phyloP scores from a whole-genome alignment of 2,888 invertebrate genomes.

The Furcula furcula region DNA sequence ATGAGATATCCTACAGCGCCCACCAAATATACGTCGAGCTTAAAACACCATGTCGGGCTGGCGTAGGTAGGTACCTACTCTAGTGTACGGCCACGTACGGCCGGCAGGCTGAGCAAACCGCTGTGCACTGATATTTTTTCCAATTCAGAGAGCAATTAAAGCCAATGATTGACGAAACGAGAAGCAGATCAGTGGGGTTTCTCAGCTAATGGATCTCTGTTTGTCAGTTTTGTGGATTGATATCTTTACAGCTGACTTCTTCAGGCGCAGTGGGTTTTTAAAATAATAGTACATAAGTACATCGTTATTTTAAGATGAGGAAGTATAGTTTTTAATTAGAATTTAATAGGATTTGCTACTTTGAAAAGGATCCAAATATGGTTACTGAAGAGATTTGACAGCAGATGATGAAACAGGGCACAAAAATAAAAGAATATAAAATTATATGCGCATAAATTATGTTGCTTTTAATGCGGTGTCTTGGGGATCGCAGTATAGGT shows the following conservation, averaged over 20 bases:
- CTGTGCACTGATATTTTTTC: conserved; percentile 68
- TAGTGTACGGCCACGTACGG: no score
- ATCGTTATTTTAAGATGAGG: no score
- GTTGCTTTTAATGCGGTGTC: no score
- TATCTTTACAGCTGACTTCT: conserved; percentile 27
- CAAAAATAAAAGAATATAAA: no score
- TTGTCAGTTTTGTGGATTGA: conserved; percentile 30
- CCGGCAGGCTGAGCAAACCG: conserved; percentile 39
- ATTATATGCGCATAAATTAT: no score
- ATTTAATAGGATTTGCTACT: background rate
- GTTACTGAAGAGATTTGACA: no score
- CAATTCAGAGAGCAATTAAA: conserved; percentile 64
- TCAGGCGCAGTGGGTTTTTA: background rate
- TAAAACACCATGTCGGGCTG: conserved; percentile 33
- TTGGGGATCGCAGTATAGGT: no score
- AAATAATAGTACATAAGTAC: no score
- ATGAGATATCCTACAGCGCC: conserved; percentile 39
- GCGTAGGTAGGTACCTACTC: no score
- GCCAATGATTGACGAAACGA: conserved; percentile 70
- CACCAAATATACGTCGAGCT: conserved; percentile 51
- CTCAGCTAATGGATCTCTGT: conserved; percentile 52
- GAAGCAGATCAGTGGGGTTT: conserved; percentile 57
- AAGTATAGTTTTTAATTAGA: no score
- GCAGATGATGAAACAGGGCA: no score
- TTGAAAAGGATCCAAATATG: no score